Base-by-base conservation (phyloP, 2,113 vertebrate species). In the Formicarius rufipectus region DNA sequence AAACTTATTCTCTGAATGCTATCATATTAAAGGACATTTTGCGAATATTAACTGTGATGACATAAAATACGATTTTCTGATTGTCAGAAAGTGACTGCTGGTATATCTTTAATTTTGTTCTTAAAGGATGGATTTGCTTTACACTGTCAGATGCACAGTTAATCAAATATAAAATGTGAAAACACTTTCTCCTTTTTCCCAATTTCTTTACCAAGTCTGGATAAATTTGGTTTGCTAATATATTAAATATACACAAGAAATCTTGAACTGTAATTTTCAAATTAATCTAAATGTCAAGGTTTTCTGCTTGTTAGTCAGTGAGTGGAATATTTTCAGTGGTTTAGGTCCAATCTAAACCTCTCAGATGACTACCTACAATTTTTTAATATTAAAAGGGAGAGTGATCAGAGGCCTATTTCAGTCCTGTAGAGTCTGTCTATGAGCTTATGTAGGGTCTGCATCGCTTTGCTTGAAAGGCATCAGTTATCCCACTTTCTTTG, bases 221-320 rank as follows among this genome's bases (percentile, higher is more conserved):
- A 86, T 90, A 94, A 87, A 93, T 93, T 90, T 93, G 72, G 37
- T 83, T 94, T 94, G 87, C 59, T 87, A 79, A 87, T 83, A 50
- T 94, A 95, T 91, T 83, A 94, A 96, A 56, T 53, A 85, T 35
- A 95, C 67, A 69, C 42, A 90, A 45, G 53, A 95, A 96, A 91
- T 73, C 71, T 62, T 47, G 45, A 62, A 53, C 44, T 79, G 20
- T 69, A 87, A 95, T 97, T 95, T 96, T 82, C 30, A 87, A 94
- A 95, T 94, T 92, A 92, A 87, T 95, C 58, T 90, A 95, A 97
- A 95, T 93, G 94, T 93, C 91, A 95, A 91, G 74, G 58, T 37
- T 69, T 55, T 91, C 53, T 84, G 49, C 75, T 85, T 79, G 62
- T 71, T 92, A 89, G 68, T 89, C 81, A 94, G 59, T 33, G 74